Base-by-base conservation (phyloP, 2,797 vertebrate species). In the Cephalopachus bancanus region DNA sequence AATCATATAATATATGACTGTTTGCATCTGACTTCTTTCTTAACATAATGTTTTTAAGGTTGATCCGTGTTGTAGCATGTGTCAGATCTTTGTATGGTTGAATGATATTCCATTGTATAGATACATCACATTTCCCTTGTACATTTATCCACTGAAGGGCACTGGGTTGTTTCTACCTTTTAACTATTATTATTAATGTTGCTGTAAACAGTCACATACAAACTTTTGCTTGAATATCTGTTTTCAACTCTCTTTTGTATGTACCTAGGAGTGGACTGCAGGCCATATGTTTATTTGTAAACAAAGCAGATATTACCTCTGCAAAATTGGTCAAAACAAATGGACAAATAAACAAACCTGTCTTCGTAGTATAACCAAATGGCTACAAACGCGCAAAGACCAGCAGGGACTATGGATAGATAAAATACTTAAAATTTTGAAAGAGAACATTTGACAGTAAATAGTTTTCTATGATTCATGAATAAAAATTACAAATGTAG, bases 401-500 rank as follows among this genome's bases (percentile, higher is more conserved):
- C 59, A 83, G 49, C 49, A 92, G 57, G 65, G 30, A 94, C 28
- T 60, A 30, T n/a, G 69, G 22, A 80, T 22, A 94, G 95, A 94
- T 28, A 44, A 84, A 89, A 80, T 65, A 71, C 75, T 26, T 64
- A 86, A 81, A 78, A 79, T 62, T 89, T 86, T 93, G 65, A 96
- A 44, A 88, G 60, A 84, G 22, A 12, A 8, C 62, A 71, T 94
- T 90, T 92, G 92, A 64, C 64, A 83, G 84, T 94, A 92, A 96
- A 90, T 87, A 81, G 28, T 37, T 91, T 94, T 24, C 86, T 62
- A 16, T 90, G 67, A 22, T 83, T 93, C 67, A 67, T 30, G 90
- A 94, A 95, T 92, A 92, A 92, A 92, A 87, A 80, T 83, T 76
- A 84, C 81, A 92, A 87, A 67, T 59, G 62, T 69, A 94, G 83